phyloP scores from a whole-genome alignment of 1,140 invertebrate species.

The Leptinotarsa texana region DNA sequence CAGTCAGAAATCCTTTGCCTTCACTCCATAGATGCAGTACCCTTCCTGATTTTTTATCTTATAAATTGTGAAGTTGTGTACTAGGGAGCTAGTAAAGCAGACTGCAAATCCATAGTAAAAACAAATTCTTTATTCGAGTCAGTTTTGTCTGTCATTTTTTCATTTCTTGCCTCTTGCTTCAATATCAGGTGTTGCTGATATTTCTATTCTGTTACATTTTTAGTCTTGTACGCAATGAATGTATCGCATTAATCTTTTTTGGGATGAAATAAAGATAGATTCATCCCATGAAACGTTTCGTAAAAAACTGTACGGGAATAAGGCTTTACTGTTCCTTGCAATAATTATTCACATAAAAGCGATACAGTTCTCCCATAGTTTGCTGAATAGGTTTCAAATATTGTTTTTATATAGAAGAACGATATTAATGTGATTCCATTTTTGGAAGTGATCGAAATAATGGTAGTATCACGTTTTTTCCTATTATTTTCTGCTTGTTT shows the following conservation, averaged over 20 bases:
- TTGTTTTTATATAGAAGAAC: neutral
- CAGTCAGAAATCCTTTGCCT: neutral
- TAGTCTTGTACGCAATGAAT: neutral
- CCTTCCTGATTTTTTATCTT: neutral
- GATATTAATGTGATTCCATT: neutral
- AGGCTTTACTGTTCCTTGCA: neutral
- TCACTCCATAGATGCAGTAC: neutral
- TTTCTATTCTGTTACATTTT: neutral
- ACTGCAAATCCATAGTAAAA: neutral
- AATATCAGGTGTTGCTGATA: neutral
- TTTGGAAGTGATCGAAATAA: neutral
- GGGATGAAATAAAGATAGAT: neutral
- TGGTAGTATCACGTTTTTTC: too few species aligned
- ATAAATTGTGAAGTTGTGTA: constrained; percentile 5
- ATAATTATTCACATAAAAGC: neutral
- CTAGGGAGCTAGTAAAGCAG: neutral
- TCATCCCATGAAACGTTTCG: neutral
- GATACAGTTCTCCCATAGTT: neutral
- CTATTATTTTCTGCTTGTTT: too few species aligned
- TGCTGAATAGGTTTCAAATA: neutral
- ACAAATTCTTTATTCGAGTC: neutral
- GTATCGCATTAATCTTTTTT: neutral
- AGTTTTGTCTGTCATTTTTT: neutral
- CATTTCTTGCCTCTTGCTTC: neutral
- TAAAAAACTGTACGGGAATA: neutral